Percentiles rank a stretch among this genome's conserved stretches.
phyloP scores from a whole-genome alignment of 2,888 invertebrate genomes.

The Baronia brevicornis region DNA sequence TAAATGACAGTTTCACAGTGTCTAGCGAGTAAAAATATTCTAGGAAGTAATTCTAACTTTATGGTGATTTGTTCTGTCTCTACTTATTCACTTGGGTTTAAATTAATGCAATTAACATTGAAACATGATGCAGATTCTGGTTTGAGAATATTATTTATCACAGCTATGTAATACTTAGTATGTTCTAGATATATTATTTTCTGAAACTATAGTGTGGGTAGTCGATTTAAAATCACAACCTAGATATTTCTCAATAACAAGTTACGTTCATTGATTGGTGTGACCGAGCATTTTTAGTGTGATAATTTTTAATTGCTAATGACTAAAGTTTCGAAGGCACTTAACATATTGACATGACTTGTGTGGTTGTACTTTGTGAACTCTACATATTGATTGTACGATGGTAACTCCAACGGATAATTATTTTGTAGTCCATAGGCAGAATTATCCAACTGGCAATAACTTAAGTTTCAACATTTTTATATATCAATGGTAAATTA shows the following conservation, averaged over 20 bases:
- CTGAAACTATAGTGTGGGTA: neutral
- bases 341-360: slow-evolving; percentile 70
- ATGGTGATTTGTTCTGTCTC: slow-evolving; percentile 32
- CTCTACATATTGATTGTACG: slow-evolving; percentile 70
- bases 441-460: slow-evolving; percentile 37
- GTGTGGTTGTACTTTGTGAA: slow-evolving; percentile 66
- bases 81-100: slow-evolving; percentile 38
- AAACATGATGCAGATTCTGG: slow-evolving; percentile 16
- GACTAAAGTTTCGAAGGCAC: slow-evolving; percentile 73
- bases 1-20: slow-evolving; percentile 43
- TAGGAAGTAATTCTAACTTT: slow-evolving; percentile 46
- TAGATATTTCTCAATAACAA: slow-evolving; percentile 45
- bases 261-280: slow-evolving; percentile 32
- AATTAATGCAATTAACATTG: slow-evolving; percentile 20
- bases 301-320: slow-evolving; percentile 64
- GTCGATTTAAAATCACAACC: slow-evolving; percentile 53
- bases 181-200: slow-evolving; percentile 10
- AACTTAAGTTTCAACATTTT: slow-evolving; percentile 9
- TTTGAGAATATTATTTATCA: slow-evolving; percentile 26
- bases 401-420: slow-evolving; percentile 69
- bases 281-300: slow-evolving; percentile 32
- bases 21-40: slow-evolving; percentile 52
- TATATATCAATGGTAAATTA: too few relatives aligned
- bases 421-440: slow-evolving; percentile 40
- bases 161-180: slow-evolving; percentile 27